These are phyloP conservation scores for Empis stercorea DNA, from an alignment of 2,888 invertebrate species.

Conservation along the genomic window DNA sequence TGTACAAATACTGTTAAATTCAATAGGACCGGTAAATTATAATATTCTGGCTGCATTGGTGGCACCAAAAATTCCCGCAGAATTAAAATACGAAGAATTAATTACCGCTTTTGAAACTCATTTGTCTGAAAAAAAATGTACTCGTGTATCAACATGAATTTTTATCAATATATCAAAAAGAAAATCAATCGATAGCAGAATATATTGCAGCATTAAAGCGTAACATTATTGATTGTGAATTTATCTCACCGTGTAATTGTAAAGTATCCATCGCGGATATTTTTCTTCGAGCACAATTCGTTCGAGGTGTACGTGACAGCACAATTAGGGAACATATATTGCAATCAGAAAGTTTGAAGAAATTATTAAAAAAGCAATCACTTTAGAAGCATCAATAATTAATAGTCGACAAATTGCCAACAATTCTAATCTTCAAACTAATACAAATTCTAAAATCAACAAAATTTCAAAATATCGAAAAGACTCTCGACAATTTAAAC, in stretches of 20 bases:
- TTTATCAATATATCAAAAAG: not conserved
- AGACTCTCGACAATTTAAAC: not conserved
- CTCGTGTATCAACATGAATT: too few relatives aligned
- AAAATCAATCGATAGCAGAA: constrained; percentile 1
- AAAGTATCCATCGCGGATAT: not conserved
- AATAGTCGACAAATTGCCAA: not conserved
- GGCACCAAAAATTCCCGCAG: not conserved
- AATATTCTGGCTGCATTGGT: not conserved
- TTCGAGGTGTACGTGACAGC: not conserved
- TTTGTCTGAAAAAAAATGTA: too few relatives aligned
- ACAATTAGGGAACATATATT: not conserved
- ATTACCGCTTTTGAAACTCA: not conserved
- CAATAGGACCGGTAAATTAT: not conserved
- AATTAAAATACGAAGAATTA: not conserved
- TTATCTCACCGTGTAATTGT: not conserved
- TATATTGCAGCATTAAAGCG: not conserved
- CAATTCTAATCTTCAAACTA: not conserved
- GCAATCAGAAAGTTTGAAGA: not conserved
- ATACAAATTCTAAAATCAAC: not conserved
- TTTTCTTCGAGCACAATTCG: not conserved
- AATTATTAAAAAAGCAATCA: not conserved
- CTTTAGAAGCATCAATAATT: not conserved
- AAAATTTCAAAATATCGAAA: not conserved
- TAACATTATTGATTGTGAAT: not conserved
- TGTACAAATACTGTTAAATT: not conserved